Evolutionary conservation across 1,140 invertebrate species (phyloP), one percentile per base, ranked within the genome.

Genomic region (Papilio machaon): DNA sequence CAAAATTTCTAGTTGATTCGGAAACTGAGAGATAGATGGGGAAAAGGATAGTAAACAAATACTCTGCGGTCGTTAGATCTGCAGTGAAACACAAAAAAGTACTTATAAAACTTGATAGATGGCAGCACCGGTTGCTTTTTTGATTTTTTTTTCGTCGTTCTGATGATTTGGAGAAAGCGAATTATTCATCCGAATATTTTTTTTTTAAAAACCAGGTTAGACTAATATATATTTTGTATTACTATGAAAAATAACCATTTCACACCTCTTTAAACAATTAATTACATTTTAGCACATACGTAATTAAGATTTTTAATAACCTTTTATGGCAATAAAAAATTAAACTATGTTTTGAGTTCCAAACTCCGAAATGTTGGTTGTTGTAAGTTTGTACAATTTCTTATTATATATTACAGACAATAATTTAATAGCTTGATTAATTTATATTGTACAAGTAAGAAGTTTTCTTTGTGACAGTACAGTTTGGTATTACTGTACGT

Each of bases 331-430:
- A 70, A 30, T 17, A 15, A 38, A 15, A 38, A 70, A 35, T 6
- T 35, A 35, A 35, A 70, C 30, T 2, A 70, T 17, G 64, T 70
- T 70, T 70, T 70, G 3, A 70, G 23, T 35, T 38, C 5, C 0
- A 30, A 35, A 2, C 13, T 15, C 23, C 17, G 38, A 70, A 70
- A 70, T 70, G 64, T 70, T 70, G 30, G 30, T 38, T 17, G 13
- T 78, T 35, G 58, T 74, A 80, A 79, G 78, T 80, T 64, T 58
- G 17, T 58, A n/a, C 17, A 54, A 4, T 6, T 17, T 1, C 15
- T 19, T 49, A 49, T 49, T 1, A 49, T 49, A 13, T 49, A 9
- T 49, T 49, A 49, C 6, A 11, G 13, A 49, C 47, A 49, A 49
- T 49, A 49, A 43, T 7, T 49, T 2, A 49, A 49, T 10, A 47